phyloP scores from a whole-genome alignment of 2,888 invertebrate genomes.

The Oscheius myriophilus region DNA sequence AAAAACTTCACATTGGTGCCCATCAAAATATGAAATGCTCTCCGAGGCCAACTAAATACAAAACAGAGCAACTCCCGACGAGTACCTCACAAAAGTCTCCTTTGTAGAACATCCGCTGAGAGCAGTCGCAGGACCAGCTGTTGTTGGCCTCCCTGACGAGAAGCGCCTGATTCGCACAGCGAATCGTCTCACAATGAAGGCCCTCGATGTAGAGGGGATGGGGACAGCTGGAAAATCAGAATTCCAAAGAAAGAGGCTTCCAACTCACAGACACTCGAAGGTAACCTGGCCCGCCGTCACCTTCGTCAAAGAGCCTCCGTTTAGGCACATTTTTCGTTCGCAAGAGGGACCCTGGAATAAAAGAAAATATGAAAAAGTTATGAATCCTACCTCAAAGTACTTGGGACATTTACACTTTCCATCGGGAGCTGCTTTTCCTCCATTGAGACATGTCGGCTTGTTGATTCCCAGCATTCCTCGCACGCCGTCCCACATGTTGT shows the following conservation, averaged over 20 bases:
- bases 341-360: constrained; percentile 49
- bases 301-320: constrained; percentile 46
- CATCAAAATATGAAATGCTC: neutral
- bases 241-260: neutral
- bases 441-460: constrained; percentile 53
- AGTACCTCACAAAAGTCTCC: constrained; percentile 46
- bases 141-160: constrained; percentile 36
- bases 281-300: constrained; percentile 10
- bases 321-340: constrained; percentile 54
- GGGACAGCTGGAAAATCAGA: constrained; percentile 48
- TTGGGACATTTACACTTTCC: constrained; percentile 54
- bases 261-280: constrained; percentile 36
- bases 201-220: constrained; percentile 61
- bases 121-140: constrained; percentile 55
- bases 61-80: neutral
- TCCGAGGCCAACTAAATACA: neutral
- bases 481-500: constrained; percentile 27
- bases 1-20: too few relatives aligned
- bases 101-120: constrained; percentile 46
- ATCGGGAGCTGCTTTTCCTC: constrained; percentile 50
- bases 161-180: constrained; percentile 55
- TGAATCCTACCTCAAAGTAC: constrained; percentile 51
- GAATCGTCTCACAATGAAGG: constrained; percentile 60
- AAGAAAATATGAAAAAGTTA: neutral
- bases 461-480: constrained; percentile 52